Base-by-base conservation (phyloP, 2,888 invertebrate genomes). In the Helobdella robusta region DNA sequence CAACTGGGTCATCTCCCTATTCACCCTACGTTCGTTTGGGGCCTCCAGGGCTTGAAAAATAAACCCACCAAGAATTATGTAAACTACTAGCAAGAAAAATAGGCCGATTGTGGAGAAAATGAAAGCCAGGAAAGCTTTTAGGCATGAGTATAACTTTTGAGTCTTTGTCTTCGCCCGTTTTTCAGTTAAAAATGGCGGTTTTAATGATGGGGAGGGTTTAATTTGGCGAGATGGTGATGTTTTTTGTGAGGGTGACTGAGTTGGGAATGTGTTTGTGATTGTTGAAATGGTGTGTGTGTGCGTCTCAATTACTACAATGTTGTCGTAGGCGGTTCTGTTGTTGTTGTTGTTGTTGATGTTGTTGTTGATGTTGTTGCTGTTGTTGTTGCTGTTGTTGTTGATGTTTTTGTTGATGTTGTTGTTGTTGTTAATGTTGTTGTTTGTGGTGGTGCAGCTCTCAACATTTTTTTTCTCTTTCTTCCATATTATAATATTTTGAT, bases 71-170 rank as follows among this genome's bases (percentile, higher is more conserved):
- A 88, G 86, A 68, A 91, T 87, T 64, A 89, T 89, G 79, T 92
- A 92, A 44, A 87, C 87, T 46, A 93, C 89, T 68, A 95, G 93
- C 64, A 95, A 84, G 67, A 89, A 87, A 32, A 69, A 89, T 73
- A 97, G 88, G 66, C 95, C 95, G 60, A 97, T 89, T 83, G 95
- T 95, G 79, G 92, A 93, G 83, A 95, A 93, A 82, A 94, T 86
- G 82, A 94, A 95, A 44, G 93, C 92, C 69, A 91, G 85, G 77
- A 92, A 86, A 73, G 86, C 36, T 32, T 62, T 62, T 3, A 46
- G 50, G 20, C 30, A 62, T 2, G 28, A 11, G 8, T 30, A 32
- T 32, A 48, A 62, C n/a, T 50, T 48, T 28, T 46, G 44, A 1
- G 46, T 46, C 34, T 62, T 46, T 6, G 23, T n/a, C 50, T 32